These are phyloP conservation scores for Cochlearius cochlearius DNA, from an alignment of 2,113 vertebrate species.

Conservation along the genomic window DNA sequence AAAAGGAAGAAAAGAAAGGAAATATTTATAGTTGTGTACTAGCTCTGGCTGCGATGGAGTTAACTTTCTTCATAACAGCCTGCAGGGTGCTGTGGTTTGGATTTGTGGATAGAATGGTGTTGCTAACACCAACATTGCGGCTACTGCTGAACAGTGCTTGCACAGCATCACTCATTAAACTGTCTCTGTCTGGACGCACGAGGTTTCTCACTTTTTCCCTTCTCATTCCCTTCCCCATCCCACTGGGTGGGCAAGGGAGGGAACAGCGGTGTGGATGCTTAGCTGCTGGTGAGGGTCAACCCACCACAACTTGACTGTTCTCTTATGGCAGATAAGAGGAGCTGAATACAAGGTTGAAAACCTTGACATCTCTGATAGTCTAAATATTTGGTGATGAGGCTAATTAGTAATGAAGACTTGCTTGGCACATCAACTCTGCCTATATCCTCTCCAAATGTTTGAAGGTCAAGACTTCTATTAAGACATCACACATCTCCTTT, in stretches of 20 bases:
- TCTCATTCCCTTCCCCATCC: neutral
- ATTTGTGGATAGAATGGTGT: neutral
- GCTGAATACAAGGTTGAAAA: neutral
- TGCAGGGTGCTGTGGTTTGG: neutral
- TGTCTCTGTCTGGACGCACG: no score
- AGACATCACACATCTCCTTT: neutral
- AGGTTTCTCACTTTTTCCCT: neutral
- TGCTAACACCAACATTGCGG: neutral
- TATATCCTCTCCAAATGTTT: neutral
- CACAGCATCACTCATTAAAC: neutral
- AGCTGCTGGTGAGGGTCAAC: neutral
- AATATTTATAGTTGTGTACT: neutral
- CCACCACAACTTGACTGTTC: neutral
- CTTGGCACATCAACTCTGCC: neutral
- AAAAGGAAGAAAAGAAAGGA: neutral
- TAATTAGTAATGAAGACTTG: neutral
- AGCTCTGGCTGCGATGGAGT: neutral
- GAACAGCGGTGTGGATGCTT: neutral
- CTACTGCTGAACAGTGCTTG: neutral
- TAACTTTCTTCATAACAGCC: neutral
- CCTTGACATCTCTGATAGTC: neutral
- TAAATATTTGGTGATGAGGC: neutral
- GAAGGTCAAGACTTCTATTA: neutral
- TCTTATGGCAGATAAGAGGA: neutral
- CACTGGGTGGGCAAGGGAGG: accelerated